These are phyloP conservation scores for Nipponacmea schrenckii DNA, from an alignment of 2,888 invertebrate species.

Conservation along the genomic window DNA sequence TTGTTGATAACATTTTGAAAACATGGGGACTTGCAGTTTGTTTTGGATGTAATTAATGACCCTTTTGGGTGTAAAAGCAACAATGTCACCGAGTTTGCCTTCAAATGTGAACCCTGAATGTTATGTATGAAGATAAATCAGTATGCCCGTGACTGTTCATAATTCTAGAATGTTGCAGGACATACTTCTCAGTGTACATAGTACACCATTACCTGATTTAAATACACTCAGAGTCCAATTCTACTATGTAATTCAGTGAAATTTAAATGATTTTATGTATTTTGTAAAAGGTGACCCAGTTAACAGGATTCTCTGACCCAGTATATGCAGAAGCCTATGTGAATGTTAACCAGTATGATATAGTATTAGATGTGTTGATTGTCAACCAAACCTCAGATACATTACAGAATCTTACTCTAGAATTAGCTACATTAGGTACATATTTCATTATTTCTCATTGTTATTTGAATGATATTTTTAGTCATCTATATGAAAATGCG, in stretches of 20 bases:
- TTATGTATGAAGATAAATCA: too few species aligned
- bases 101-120: too few species aligned
- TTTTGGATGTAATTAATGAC: not conserved
- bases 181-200: too few species aligned
- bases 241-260: too few species aligned
- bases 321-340: slow-evolving; percentile 99
- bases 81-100: too few species aligned
- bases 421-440: slow-evolving; percentile 87
- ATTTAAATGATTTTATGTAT: not conserved
- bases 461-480: too few species aligned
- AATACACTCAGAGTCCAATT: too few species aligned
- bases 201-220: too few species aligned
- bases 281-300: slow-evolving; percentile 78
- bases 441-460: not conserved
- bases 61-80: too few species aligned
- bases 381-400: slow-evolving; percentile 95
- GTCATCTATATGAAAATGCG: too few species aligned
- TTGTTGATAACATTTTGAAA: not conserved
- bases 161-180: too few species aligned
- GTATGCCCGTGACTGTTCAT: too few species aligned
- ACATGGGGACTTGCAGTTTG: not conserved
- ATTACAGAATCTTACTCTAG: slow-evolving; percentile 95
- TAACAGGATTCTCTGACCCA: slow-evolving; percentile 99
- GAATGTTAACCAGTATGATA: slow-evolving; percentile 90
- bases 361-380: slow-evolving; percentile 95